These are phyloP conservation scores for Ageneiosus marmoratus DNA, from an alignment of 2,113 vertebrate genomes.

Conservation along the genomic window DNA sequence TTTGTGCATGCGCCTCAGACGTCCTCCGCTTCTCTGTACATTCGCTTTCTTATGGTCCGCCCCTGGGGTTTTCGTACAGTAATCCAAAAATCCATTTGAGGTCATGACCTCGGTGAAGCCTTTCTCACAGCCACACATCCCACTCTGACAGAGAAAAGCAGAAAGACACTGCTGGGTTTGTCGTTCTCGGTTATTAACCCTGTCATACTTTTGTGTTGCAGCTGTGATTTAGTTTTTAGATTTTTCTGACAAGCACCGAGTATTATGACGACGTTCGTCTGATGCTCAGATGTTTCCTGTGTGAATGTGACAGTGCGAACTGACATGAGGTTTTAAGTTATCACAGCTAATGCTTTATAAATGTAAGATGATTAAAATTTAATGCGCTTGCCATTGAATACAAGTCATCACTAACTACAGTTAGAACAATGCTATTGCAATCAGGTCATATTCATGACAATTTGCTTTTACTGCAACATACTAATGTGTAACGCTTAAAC, in stretches of 20 bases:
- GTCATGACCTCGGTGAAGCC: slow-evolving; percentile 95
- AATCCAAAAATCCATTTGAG: slow-evolving; percentile 90
- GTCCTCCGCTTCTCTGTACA: slow-evolving; percentile 86
- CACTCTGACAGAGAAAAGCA: slow-evolving; percentile 72
- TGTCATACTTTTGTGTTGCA: background rate
- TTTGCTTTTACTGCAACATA: too few species aligned
- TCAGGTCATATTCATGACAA: too few species aligned
- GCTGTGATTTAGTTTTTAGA: background rate
- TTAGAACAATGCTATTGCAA: background rate
- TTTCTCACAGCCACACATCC: slow-evolving; percentile 90
- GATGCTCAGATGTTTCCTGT: background rate
- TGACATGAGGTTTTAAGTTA: background rate
- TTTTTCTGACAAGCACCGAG: background rate
- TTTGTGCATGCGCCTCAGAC: slow-evolving; percentile 85
- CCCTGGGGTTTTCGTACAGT: slow-evolving; percentile 90
- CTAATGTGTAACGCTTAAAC: background rate
- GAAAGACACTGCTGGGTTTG: background rate
- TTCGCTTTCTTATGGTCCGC: slow-evolving; percentile 92
- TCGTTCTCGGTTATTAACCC: background rate
- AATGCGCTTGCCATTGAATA: background rate
- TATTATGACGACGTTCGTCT: background rate
- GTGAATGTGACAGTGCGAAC: background rate
- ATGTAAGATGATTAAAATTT: background rate
- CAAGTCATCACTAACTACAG: background rate
- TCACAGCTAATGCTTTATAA: background rate